Evolutionary conservation across 2,113 vertebrate genomes (phyloP).

Genomic region (Cebidichthys violaceus): DNA sequence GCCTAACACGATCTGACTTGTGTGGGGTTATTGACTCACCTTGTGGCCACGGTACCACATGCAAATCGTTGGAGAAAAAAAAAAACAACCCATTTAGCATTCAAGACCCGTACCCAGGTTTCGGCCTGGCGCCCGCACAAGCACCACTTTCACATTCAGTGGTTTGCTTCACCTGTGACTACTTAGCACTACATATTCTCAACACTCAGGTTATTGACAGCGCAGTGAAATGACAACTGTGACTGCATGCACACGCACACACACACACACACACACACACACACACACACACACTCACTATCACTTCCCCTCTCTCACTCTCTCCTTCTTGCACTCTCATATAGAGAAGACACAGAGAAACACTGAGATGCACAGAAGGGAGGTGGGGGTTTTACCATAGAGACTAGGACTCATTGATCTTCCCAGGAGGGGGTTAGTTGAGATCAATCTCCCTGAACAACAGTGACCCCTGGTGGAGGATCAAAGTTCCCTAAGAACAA

Average conservation of each 20-base stretch:
- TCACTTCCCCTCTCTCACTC: neutral
- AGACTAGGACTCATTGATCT: constrained; percentile 72
- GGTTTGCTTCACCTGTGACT: constrained; percentile 41
- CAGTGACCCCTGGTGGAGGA: constrained; percentile 82
- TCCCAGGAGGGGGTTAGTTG: constrained; percentile 43
- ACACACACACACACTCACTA: neutral
- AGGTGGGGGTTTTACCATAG: constrained; percentile 26
- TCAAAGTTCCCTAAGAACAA: constrained; percentile 59
- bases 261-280: neutral
- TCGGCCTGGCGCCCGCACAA: constrained; percentile 20
- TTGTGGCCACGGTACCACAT: constrained; percentile 41
- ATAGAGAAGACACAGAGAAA: neutral
- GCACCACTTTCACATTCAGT: constrained; percentile 58
- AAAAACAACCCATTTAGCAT: constrained; percentile 35
- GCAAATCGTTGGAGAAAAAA: constrained; percentile 22
- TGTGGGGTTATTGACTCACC: constrained; percentile 45
- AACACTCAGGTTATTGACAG: constrained; percentile 35
- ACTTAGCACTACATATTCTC: constrained; percentile 45
- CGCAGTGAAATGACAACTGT: constrained; percentile 21
- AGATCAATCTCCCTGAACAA: constrained; percentile 78
- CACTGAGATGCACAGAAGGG: constrained; percentile 45
- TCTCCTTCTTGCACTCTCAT: neutral
- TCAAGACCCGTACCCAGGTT: constrained; percentile 29
- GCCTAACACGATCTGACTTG: constrained; percentile 21
- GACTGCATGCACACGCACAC: neutral